Percentiles rank a stretch among this genome's conserved stretches.
phyloP scores from a whole-genome alignment of 1,140 invertebrate genomes.

The Hyles vespertilio region DNA sequence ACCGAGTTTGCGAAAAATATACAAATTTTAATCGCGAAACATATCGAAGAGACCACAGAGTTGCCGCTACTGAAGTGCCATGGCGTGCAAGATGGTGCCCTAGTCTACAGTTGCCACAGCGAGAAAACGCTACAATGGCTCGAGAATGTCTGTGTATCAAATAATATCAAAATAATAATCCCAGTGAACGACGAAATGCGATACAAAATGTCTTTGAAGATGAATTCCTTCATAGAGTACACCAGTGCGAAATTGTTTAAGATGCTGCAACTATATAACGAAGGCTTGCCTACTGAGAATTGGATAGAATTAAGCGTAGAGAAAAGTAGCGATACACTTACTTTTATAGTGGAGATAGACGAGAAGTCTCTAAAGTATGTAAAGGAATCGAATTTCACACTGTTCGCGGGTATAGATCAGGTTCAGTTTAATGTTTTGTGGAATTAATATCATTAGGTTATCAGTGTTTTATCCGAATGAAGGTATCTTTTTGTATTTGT shows the following conservation, averaged over 20 bases:
- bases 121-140: slow-evolving; percentile 20
- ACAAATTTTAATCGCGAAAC: slow-evolving; percentile 2
- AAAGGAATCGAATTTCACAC: neutral
- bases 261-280: slow-evolving; percentile 13
- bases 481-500: no score
- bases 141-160: neutral
- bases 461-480: neutral
- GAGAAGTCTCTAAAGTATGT: slow-evolving; percentile 13
- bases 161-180: slow-evolving; percentile 5
- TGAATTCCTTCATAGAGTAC: slow-evolving; percentile 3
- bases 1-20: neutral
- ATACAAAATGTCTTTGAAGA: slow-evolving; percentile 10
- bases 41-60: neutral
- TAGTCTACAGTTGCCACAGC: slow-evolving; percentile 37
- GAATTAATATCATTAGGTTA: slow-evolving; percentile 10
- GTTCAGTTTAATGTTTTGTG: slow-evolving; percentile 11
- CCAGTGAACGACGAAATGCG: neutral
- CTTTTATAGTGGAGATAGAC: slow-evolving; percentile 16
- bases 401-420: slow-evolving; percentile 14
- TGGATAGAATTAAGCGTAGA: slow-evolving; percentile 9
- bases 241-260: neutral
- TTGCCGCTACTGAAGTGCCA: slow-evolving; percentile 36
- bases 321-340: neutral
- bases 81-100: slow-evolving; percentile 27
- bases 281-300: slow-evolving; percentile 5